These are phyloP conservation scores for Callimorpha dominula DNA, from an alignment of 2,888 invertebrate genomes.

Conservation along the genomic window DNA sequence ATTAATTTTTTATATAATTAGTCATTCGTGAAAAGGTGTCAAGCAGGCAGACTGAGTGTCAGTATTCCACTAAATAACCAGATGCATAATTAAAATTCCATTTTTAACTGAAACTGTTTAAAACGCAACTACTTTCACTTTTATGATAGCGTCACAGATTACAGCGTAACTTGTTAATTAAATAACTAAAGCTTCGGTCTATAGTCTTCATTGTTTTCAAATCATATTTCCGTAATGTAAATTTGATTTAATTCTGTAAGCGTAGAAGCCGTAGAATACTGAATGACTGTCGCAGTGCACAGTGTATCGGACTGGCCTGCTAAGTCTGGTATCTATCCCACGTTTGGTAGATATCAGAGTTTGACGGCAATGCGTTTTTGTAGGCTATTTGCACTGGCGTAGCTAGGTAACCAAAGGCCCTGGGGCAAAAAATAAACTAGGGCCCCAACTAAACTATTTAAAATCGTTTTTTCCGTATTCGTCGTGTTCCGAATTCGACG, in stretches of 20 bases:
- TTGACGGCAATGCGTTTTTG: no score
- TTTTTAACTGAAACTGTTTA: background rate
- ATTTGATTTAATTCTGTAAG: background rate
- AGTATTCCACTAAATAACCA: background rate
- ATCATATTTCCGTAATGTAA: background rate
- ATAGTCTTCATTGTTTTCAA: background rate
- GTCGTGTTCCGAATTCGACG: no score
- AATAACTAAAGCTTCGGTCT: background rate
- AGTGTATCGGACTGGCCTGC: background rate
- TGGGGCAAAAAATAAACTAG: no score
- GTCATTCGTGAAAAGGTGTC: no score
- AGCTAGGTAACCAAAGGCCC: no score
- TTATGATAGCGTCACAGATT: background rate
- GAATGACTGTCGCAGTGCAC: background rate
- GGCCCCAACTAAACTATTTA: no score
- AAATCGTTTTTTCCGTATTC: no score
- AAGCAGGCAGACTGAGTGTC: no score
- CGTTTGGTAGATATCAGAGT: no score
- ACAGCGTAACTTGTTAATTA: background rate
- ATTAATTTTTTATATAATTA: no score
- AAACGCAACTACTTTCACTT: background rate
- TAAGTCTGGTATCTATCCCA: background rate
- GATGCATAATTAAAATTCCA: constrained; percentile 1
- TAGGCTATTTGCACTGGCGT: no score
- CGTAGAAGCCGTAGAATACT: background rate